These are phyloP conservation scores for Drosophila hawaiiensis DNA, from an alignment of 2,888 invertebrate genomes.

Conservation along the genomic window DNA sequence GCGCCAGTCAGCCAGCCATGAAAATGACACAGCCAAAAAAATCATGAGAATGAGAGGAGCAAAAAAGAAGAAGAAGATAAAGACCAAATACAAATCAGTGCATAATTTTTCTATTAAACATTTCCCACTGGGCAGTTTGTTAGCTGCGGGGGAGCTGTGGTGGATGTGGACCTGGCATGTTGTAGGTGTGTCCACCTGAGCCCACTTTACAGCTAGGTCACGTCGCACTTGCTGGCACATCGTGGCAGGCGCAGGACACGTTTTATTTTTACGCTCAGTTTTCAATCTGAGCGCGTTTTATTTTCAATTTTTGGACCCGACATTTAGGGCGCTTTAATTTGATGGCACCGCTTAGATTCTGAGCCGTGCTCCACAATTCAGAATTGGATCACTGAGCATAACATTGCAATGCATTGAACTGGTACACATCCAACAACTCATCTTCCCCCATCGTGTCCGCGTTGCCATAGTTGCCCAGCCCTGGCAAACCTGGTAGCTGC, in stretches of 20 bases:
- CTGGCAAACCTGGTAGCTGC: constrained; percentile 6
- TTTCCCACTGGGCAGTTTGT: constrained; percentile 41
- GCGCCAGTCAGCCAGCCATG: constrained; percentile 73
- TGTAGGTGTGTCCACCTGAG: constrained; percentile 40
- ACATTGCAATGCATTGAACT: background rate
- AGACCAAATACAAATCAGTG: constrained; percentile 78
- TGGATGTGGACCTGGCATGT: background rate
- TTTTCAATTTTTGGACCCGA: constrained; percentile 66
- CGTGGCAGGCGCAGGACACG: constrained; percentile 53
- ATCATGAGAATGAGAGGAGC: constrained; percentile 1
- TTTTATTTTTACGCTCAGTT: constrained; percentile 69
- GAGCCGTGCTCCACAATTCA: background rate
- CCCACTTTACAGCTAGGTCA: constrained; percentile 46
- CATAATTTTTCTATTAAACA: constrained; percentile 80
- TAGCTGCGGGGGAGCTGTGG: background rate
- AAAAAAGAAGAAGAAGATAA: constrained; percentile 52
- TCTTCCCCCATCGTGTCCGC: background rate
- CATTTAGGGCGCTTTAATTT: constrained; percentile 65
- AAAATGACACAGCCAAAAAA: constrained; percentile 62
- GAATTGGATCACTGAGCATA: background rate
- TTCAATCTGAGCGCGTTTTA: constrained; percentile 77
- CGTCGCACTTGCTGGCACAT: constrained; percentile 27
- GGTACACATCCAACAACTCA: background rate
- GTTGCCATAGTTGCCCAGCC: constrained; percentile 33
- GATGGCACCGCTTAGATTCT: constrained; percentile 58